Conservation (phyloP, 2,113 vertebrate genomes). For the Varanus salvator region DNA sequence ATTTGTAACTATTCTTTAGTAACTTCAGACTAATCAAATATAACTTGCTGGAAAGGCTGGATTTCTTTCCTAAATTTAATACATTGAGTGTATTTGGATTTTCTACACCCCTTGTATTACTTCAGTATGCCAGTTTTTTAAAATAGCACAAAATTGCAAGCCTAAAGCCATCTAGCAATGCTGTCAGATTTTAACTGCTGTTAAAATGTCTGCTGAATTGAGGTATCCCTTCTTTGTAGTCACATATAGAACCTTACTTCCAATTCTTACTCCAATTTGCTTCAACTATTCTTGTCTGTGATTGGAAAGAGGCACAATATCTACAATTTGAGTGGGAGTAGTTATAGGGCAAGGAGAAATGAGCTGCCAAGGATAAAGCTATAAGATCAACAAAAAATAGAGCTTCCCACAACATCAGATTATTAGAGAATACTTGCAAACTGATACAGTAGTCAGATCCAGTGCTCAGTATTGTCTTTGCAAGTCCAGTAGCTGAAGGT, state of each 20-base stretch:
- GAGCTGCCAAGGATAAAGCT: slow-evolving; percentile 45
- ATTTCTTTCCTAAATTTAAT: slow-evolving; percentile 22
- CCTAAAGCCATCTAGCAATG: background rate
- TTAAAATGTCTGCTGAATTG: slow-evolving; percentile 7
- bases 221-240: background rate
- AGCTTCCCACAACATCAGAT: slow-evolving; percentile 26
- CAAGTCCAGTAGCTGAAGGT: slow-evolving; percentile 64
- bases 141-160: slow-evolving; percentile 36
- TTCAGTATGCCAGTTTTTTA: slow-evolving; percentile 41
- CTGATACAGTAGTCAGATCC: slow-evolving; percentile 71
- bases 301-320: slow-evolving; percentile 36
- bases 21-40: background rate
- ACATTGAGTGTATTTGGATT: slow-evolving; percentile 6
- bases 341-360: slow-evolving; percentile 42
- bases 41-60: slow-evolving; percentile 34
- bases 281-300: slow-evolving; percentile 29
- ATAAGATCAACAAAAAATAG: slow-evolving; percentile 17
- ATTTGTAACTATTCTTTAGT: slow-evolving; percentile 24
- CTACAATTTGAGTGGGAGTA: slow-evolving; percentile 38
- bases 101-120: slow-evolving; percentile 18
- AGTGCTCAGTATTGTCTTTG: slow-evolving; percentile 41
- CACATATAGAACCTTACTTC: slow-evolving; percentile 4
- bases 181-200: background rate
- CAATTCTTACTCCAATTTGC: slow-evolving; percentile 10
- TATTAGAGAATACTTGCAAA: slow-evolving; percentile 52